Percentiles rank a stretch among this genome's conserved stretches.
These are phyloP conservation scores for Nibea coibor DNA, from an alignment of 2,113 vertebrate genomes.

Conservation along the genomic window DNA sequence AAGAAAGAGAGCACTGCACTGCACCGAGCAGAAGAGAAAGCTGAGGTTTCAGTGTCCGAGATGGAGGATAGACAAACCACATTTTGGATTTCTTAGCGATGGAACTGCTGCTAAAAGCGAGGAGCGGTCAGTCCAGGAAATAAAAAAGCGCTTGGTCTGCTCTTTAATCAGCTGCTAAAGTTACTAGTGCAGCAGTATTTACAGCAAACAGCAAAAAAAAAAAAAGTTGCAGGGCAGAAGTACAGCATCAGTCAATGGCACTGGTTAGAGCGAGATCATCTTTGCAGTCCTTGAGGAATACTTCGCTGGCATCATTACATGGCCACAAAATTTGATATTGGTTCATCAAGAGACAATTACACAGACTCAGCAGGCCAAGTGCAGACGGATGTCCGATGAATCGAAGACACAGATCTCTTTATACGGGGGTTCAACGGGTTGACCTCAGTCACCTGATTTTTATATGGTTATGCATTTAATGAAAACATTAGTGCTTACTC, in stretches of 20 bases:
- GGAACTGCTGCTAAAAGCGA: constrained; percentile 65
- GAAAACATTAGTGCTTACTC: constrained; percentile 11
- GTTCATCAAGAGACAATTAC: constrained; percentile 34
- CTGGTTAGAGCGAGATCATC: constrained; percentile 28
- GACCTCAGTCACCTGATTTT: constrained; percentile 29
- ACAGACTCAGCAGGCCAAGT: constrained; percentile 10
- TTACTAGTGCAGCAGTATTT: constrained; percentile 53
- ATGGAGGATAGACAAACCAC: constrained; percentile 65
- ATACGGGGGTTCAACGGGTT: constrained; percentile 17
- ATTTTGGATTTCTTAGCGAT: constrained; percentile 56
- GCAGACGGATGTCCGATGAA: constrained; percentile 1
- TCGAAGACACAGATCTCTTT: constrained; percentile 22
- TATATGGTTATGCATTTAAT: constrained; percentile 31
- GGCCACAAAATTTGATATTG: constrained; percentile 26
- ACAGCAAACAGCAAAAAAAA: constrained; percentile 41
- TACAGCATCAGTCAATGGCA: constrained; percentile 25
- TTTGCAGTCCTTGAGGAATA: constrained; percentile 25
- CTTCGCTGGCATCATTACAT: constrained; percentile 23
- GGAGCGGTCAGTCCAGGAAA: constrained; percentile 56
- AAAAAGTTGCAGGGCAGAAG: constrained; percentile 25
- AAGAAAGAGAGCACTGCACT: constrained; percentile 34
- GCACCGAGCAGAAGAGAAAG: constrained; percentile 38
- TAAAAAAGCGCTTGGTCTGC: constrained; percentile 52
- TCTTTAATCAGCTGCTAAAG: constrained; percentile 70
- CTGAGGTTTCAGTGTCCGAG: constrained; percentile 61